phyloP scores from a whole-genome alignment of 2,888 invertebrate species.

The Rhogogaster chlorosoma region DNA sequence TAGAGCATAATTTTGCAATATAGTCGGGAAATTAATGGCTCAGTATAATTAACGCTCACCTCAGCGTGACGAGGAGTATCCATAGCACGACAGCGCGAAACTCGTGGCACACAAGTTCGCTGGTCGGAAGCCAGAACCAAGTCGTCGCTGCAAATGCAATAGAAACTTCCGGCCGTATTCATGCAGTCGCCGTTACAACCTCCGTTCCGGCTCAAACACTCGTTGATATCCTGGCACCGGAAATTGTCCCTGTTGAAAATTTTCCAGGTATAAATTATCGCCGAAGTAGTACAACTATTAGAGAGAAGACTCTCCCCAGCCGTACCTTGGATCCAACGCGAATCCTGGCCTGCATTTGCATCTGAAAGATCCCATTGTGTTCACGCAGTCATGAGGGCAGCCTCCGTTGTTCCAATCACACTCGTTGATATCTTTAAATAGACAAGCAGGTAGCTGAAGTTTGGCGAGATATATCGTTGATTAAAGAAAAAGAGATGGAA shows the following conservation, averaged over 20 bases:
- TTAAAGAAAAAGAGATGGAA: background rate
- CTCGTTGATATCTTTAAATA: conserved; percentile 72
- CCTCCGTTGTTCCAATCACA: conserved; percentile 74
- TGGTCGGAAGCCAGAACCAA: conserved; percentile 72
- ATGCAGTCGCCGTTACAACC: conserved; percentile 76
- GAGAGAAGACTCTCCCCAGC: background rate
- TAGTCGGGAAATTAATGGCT: conserved; percentile 45
- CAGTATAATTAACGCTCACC: conserved; percentile 61
- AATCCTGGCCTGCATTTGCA: conserved; percentile 73
- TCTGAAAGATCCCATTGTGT: conserved; percentile 72
- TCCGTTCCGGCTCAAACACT: conserved; percentile 74
- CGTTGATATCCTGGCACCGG: conserved; percentile 74
- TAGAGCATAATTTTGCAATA: conserved; percentile 26
- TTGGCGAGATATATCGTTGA: background rate
- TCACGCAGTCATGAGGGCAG: conserved; percentile 75
- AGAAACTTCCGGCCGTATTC: conserved; percentile 75
- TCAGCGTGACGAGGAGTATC: conserved; percentile 68
- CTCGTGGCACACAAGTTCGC: conserved; percentile 71
- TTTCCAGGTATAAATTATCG: conserved; percentile 10
- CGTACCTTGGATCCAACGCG: conserved; percentile 67
- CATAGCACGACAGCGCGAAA: conserved; percentile 68
- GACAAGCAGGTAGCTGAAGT: conserved; percentile 26
- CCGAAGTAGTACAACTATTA: background rate
- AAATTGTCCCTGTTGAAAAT: conserved; percentile 65
- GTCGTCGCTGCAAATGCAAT: conserved; percentile 73